Base-by-base conservation (phyloP, 2,888 invertebrate genomes). In the Brenthis ino region DNA sequence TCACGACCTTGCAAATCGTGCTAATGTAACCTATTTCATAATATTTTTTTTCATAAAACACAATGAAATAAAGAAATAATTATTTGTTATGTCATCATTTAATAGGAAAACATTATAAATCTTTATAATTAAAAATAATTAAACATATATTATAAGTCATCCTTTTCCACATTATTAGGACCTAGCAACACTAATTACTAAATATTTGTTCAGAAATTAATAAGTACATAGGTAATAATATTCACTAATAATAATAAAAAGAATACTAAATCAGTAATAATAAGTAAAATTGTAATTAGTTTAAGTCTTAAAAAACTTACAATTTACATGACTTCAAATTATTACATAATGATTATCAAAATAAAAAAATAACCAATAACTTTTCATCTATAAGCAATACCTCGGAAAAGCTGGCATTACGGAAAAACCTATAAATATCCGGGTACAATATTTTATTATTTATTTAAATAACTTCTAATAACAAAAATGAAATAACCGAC, bases 1-100 rank as follows among this genome's bases (percentile, higher is more conserved):
- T 76, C 67, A 74, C 73, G 73, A 76, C 72, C 72, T 74, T 75
- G 69, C 65, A 54, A 72, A 72, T 66, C 64, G 63, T 65, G 71
- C 64, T 68, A 72, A 69, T 68, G 66, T 72, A 72, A 72, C 72
- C 72, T 71, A 72, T 71, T 68, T 68, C 64, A 14, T 63, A 28
- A 37, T n/a, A 13, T 48, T 14, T 37, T n/a, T 57, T 65, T 55
- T 37, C 11, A 43, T n/a, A 8, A 54, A 60, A 56, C 11, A 3
- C 28, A 28, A 1, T 24, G 6, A 57, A 66, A 60, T 50, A 0
- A 13, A 37, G 14, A 13, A 28, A 28, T 12, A 6, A 51, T 14
- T 56, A 12, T 50, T 51, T 51, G 67, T 61, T 64, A 64, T 16
- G 20, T 64, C 58, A 71, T 50, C 20, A 57, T 48, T 60, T 28